phyloP scores from a whole-genome alignment of 2,888 invertebrate species.

The Lochmaea capreae region DNA sequence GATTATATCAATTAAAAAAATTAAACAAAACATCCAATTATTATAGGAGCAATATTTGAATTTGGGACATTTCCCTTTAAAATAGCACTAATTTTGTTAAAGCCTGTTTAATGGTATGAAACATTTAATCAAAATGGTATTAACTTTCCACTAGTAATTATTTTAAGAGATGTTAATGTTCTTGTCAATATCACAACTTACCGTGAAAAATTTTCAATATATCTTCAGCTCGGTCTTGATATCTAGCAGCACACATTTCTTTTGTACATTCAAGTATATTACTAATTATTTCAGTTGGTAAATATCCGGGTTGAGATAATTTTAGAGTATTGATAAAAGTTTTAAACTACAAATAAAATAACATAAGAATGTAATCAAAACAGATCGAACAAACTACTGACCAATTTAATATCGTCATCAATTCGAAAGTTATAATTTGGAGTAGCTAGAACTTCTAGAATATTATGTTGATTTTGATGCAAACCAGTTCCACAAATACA shows the following conservation, averaged over 20 bases:
- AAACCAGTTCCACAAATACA: conserved; percentile 48
- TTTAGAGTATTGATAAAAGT: conserved; percentile 59
- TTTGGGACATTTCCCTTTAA: no score
- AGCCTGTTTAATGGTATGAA: no score
- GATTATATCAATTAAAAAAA: no score
- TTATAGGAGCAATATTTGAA: no score
- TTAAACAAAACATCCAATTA: no score
- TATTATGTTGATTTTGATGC: conserved; percentile 49
- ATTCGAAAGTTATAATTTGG: conserved; percentile 51
- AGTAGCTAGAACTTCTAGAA: conserved; percentile 49
- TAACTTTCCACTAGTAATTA: no score
- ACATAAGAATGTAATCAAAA: conserved; percentile 9
- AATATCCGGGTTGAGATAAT: conserved; percentile 50
- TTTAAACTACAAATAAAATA: conserved; percentile 52
- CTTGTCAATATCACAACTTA: conserved; percentile 30
- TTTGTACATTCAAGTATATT: conserved; percentile 56
- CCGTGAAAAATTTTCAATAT: conserved; percentile 56
- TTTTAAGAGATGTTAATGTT: no score
- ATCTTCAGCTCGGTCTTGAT: conserved; percentile 57
- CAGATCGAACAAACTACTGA: conserved; percentile 36
- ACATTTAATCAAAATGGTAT: no score
- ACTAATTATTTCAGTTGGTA: conserved; percentile 52
- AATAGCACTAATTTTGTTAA: no score
- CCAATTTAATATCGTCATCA: conserved; percentile 53
- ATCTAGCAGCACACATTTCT: conserved; percentile 56